Evolutionary conservation across 1,140 invertebrate genomes (phyloP), one percentile per base, ranked within the genome.

Genomic region (Lepidurus packardi): DNA sequence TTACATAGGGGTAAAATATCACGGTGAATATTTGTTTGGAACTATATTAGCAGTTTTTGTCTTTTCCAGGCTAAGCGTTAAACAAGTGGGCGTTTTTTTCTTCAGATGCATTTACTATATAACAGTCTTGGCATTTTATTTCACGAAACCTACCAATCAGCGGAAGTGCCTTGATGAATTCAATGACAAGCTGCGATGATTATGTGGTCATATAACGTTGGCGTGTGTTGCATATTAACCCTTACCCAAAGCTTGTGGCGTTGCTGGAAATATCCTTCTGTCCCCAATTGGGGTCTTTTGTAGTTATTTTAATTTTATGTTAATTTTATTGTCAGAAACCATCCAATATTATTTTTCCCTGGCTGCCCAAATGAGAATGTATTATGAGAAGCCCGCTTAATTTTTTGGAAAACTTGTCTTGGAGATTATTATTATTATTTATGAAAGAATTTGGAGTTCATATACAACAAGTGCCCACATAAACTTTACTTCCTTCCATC

Each of bases 1-100:
- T 65, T 65, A 65, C 53, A 65, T 65, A 65, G 53, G 53, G 53
- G 53, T 65, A 65, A 65, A 13, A n/a, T 7, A 65, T 13, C 53
- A 65, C 53, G 7, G 21, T 21, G 21, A 65, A 7, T 1, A 65
- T n/a, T 16, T 16, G 53, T n/a, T 65, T 65, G 16, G 13, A 13
- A 7, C 1, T 9, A n/a, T 16, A n/a, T 7, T 7, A 16, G 13
- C n/a, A 21, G 21, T 21, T 65, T 65, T 10, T 47, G 45, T 65
- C 7, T 65, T 65, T 65, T 65, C 7, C 53, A 65, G 53, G 53
- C 21, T 65, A 65, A 13, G 21, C 21, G 16, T 65, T 9, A 65
- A 65, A 21, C 53, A 65, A 65, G 53, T 65, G 53, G 53, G 53
- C 53, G 53, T 65, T 65, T 65, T 65, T 65, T 65, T 65, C 53